Conservation (phyloP, 2,113 vertebrate genomes). For the Desmodus rotundus region DNA sequence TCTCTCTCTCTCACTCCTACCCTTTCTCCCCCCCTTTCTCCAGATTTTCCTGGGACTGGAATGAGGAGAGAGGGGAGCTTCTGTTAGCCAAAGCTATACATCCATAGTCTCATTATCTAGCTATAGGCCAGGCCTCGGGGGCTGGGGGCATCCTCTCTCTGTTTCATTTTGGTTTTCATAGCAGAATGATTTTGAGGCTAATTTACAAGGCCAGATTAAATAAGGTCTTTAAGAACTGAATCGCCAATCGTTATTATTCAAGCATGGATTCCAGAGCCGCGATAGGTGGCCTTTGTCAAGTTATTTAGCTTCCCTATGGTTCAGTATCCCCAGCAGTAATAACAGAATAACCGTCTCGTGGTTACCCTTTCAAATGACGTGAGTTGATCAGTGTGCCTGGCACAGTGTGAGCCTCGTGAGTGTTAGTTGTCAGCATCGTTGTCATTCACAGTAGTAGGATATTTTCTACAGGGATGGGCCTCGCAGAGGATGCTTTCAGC, state of each 20-base stretch:
- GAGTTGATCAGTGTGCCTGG: too few species aligned
- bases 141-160: fast-evolving
- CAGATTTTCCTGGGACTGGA: neutral
- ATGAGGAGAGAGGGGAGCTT: neutral
- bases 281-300: neutral
- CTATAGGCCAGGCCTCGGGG: neutral
- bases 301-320: neutral
- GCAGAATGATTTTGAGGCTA: neutral
- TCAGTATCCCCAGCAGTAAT: neutral
- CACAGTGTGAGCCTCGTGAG: fast-evolving
- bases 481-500: too few species aligned
- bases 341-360: neutral
- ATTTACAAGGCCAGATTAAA: neutral
- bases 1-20: neutral
- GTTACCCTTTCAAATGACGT: neutral
- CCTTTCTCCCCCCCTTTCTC: neutral
- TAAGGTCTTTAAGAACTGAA: neutral
- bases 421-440: too few species aligned
- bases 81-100: fast-evolving
- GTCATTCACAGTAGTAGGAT: fast-evolving
- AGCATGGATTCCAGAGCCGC: neutral
- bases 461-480: neutral
- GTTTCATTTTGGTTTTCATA: neutral
- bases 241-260: neutral
- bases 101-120: too few species aligned